phyloP scores from a whole-genome alignment of 2,113 vertebrate species.

The Callipepla squamata region DNA sequence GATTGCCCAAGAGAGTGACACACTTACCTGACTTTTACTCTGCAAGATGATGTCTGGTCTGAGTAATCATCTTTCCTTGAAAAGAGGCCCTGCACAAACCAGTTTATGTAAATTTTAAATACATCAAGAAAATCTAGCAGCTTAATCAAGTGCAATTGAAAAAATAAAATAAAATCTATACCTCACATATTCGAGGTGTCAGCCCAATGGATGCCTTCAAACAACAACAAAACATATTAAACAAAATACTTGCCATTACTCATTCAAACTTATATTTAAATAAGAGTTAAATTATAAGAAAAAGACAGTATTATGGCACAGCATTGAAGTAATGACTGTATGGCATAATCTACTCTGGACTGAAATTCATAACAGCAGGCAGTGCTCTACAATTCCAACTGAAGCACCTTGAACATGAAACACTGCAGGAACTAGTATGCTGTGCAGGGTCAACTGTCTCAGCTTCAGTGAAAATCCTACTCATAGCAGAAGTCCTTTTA shows the following conservation, averaged over 20 bases:
- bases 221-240: slow-evolving; percentile 48
- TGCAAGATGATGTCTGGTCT: slow-evolving; percentile 84
- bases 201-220: slow-evolving; percentile 90
- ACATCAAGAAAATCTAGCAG: neutral
- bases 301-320: neutral
- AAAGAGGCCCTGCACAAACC: slow-evolving; percentile 88
- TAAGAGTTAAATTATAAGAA: neutral
- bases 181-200: slow-evolving; percentile 97
- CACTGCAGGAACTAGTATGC: neutral
- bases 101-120: neutral
- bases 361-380: neutral
- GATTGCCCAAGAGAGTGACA: neutral
- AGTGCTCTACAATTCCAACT: neutral
- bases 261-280: neutral
- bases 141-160: slow-evolving; percentile 40
- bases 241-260: neutral
- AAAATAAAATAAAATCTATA: slow-evolving; percentile 57
- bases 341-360: neutral
- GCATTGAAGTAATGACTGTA: neutral
- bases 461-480: neutral
- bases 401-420: neutral
- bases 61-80: slow-evolving; percentile 79
- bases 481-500: neutral
- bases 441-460: neutral
- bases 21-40: slow-evolving; percentile 93